phyloP scores from a whole-genome alignment of 2,797 vertebrate genomes.

The Eospalax fontanierii region DNA sequence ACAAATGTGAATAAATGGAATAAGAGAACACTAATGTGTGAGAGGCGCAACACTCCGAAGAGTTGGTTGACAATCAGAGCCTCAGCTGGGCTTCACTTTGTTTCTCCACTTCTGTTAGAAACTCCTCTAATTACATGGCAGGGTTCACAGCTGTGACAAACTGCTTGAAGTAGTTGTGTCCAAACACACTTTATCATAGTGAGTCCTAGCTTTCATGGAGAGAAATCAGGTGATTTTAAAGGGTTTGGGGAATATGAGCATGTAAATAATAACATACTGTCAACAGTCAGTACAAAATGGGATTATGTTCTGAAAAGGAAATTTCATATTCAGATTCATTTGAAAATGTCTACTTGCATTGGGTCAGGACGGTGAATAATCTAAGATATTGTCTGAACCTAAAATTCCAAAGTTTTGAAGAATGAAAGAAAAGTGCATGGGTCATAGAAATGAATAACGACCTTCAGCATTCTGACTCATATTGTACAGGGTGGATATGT shows the following conservation, averaged over 20 bases:
- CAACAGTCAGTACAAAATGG: background rate
- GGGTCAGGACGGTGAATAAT: background rate
- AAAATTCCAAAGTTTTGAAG: background rate
- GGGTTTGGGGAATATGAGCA: background rate
- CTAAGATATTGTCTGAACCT: background rate
- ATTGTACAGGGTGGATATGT: background rate
- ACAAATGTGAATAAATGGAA: background rate
- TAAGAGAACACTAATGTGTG: background rate
- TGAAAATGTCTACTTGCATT: background rate
- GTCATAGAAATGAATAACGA: background rate
- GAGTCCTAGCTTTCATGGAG: background rate
- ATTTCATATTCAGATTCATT: background rate
- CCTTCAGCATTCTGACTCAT: background rate
- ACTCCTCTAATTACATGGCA: background rate
- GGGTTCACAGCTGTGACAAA: background rate
- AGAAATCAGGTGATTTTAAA: background rate
- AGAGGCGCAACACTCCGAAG: background rate
- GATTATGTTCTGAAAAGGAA: background rate
- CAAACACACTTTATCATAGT: background rate
- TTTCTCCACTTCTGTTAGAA: background rate
- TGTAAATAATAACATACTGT: background rate
- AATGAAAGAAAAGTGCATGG: background rate
- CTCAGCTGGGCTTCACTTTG: background rate
- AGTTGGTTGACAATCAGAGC: background rate
- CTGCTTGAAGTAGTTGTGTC: background rate